phyloP scores from a whole-genome alignment of 1,140 invertebrate genomes.

The Archegozetes longisetosus region DNA sequence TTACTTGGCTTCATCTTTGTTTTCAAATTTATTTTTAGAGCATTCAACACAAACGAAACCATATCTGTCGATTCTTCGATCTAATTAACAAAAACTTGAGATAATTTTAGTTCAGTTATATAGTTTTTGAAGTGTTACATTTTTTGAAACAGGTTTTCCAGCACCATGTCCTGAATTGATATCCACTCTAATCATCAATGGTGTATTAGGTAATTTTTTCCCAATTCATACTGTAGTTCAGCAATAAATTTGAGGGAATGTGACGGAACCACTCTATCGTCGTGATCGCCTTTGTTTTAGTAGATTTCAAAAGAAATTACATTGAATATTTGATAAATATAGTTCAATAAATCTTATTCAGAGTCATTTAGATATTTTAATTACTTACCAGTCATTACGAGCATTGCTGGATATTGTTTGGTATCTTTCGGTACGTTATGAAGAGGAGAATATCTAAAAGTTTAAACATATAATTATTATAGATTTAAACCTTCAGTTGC shows the following conservation, averaged over 20 bases:
- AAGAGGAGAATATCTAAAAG: conserved; percentile 58
- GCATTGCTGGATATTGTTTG: conserved; percentile 58
- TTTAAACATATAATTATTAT: neutral
- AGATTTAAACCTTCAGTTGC: neutral
- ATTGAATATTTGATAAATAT: too few species aligned
- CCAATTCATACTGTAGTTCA: conserved; percentile 60
- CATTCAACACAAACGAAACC: neutral
- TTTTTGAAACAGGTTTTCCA: conserved; percentile 86
- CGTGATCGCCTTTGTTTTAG: conserved; percentile 56
- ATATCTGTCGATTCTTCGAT: conserved; percentile 60
- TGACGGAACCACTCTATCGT: conserved; percentile 87
- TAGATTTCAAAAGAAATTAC: neutral
- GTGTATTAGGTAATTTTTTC: conserved; percentile 47
- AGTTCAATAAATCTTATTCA: too few species aligned
- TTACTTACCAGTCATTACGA: conserved; percentile 51
- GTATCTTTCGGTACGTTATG: conserved; percentile 58
- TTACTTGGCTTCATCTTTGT: too few species aligned
- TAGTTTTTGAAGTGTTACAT: conserved; percentile 24
- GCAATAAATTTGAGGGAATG: conserved; percentile 92
- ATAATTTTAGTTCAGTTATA: neutral
- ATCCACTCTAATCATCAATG: conserved; percentile 72
- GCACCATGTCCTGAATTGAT: conserved; percentile 89
- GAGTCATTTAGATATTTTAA: neutral
- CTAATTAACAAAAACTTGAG: conserved; percentile 34
- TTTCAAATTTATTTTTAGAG: neutral